Evolutionary conservation across 2,113 vertebrate species (phyloP), one percentile per base, ranked within the genome.

Genomic region (Motacilla alba): DNA sequence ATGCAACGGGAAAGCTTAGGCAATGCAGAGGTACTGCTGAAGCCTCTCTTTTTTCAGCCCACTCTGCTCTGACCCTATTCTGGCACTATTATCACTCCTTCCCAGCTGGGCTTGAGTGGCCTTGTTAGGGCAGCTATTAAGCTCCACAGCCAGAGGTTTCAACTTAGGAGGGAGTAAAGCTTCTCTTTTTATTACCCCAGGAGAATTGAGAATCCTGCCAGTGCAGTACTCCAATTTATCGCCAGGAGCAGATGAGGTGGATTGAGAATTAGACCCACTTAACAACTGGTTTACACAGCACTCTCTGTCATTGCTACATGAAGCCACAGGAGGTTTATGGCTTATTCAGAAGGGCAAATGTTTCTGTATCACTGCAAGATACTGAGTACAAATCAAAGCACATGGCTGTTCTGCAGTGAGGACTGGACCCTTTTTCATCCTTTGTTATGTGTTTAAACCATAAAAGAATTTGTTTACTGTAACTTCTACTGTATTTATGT

Each of bases 111-210:
- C 11, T 81, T 75, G 63, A 90, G 47, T 67, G 85, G 50, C 23
- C 85, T 93, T 88, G 43, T 86, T 90, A 94, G 72, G 68, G 22
- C 35, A 94, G 68, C 64, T 83, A 24, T 93, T 86, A 80, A 74
- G 49, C 10, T 90, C 73, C 68, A 52, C 52, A 86, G 75, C 22
- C 60, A 93, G 72, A 88, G 26, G 11, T 83, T 93, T 94, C 72
- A 55, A n/a, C 93, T 93, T 88, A 92, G 68, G 44, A 90, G 22
- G 33, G 56, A 70, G 78, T 39, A 96, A 92, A 90, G 33, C 31
- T 59, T 75, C 19, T 85, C 35, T 66, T 84, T 91, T 83, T 90
- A 89, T 83, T 94, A 82, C 55, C 59, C 44, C 43, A 74, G 56
- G 39, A 96, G 59, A 90, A 58, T 8, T 0, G 0, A 94, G 56